Conservation (phyloP, 64 coral and sea anemone species). For the Astreopora myriophthalma region DNA sequence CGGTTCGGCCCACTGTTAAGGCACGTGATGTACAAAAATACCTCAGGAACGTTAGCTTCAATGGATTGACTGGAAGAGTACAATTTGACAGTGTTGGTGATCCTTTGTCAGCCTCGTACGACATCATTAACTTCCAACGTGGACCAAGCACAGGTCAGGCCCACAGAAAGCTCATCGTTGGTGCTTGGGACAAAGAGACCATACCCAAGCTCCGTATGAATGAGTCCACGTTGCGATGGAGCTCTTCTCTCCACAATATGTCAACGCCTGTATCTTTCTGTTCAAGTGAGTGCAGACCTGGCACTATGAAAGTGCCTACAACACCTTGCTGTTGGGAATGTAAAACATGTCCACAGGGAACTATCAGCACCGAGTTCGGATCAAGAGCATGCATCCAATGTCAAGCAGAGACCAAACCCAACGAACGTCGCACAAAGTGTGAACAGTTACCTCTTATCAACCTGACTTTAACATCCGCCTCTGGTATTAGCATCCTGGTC, state of each 20-base stretch:
- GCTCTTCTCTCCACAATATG: neutral
- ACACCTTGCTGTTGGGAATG: constrained; percentile 81
- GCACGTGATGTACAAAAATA: constrained; percentile 56
- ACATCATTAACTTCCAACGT: constrained; percentile 22
- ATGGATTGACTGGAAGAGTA: constrained; percentile 46
- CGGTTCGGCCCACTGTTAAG: neutral
- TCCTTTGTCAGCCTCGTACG: constrained; percentile 38
- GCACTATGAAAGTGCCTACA: constrained; percentile 41
- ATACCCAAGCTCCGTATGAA: constrained; percentile 20
- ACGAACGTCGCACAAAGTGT: constrained; percentile 41
- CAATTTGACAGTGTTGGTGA: constrained; percentile 48
- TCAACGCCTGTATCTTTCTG: constrained; percentile 44
- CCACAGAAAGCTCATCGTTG: neutral
- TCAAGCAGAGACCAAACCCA: constrained; percentile 22
- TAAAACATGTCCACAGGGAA: constrained; percentile 44
- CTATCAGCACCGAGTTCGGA: constrained; percentile 39
- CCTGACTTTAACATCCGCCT: constrained; percentile 44
- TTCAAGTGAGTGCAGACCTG: constrained; percentile 43
- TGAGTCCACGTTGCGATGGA: constrained; percentile 31
- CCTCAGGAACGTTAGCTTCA: constrained; percentile 38
- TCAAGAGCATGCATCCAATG: constrained; percentile 60
- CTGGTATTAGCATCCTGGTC: constrained; percentile 44
- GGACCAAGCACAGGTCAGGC: neutral
- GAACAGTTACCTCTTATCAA: constrained; percentile 43
- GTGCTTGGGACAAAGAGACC: constrained; percentile 45